Evolutionary conservation across 2,888 invertebrate species (phyloP).

Genomic region (Rhamphomyia laevipes): DNA sequence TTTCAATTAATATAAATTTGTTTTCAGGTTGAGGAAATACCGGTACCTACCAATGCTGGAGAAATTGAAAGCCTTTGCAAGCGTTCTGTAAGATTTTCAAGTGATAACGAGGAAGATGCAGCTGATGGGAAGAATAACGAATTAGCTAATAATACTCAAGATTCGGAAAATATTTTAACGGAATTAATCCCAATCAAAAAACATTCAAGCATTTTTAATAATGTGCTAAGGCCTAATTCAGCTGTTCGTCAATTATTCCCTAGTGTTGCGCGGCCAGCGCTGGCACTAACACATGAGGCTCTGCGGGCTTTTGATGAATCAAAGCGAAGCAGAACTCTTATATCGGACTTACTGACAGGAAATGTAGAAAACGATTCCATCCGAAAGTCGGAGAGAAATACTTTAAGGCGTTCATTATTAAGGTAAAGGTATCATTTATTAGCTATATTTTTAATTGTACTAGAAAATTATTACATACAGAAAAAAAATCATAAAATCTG

Average conservation of each 20-base stretch:
- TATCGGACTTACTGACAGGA: slow-evolving; percentile 30
- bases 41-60: slow-evolving; percentile 25
- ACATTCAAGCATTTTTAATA: slow-evolving; percentile 36
- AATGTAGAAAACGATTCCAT: slow-evolving; percentile 50
- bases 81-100: slow-evolving; percentile 56
- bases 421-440: slow-evolving; percentile 46
- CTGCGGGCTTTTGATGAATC: slow-evolving; percentile 56
- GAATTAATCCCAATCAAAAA: slow-evolving; percentile 36
- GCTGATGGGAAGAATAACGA: slow-evolving; percentile 27
- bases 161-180: slow-evolving; percentile 33
- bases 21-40: slow-evolving; percentile 7
- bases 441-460: background rate
- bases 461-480: slow-evolving; percentile 15
- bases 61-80: slow-evolving; percentile 43
- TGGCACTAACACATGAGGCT: slow-evolving; percentile 61
- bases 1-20: too few relatives aligned
- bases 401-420: slow-evolving; percentile 64
- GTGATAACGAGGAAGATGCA: slow-evolving; percentile 33
- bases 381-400: slow-evolving; percentile 68
- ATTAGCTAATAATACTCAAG: slow-evolving; percentile 22
- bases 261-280: slow-evolving; percentile 48
- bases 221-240: slow-evolving; percentile 50
- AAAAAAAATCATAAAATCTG: slow-evolving; percentile 38
- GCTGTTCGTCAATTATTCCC: slow-evolving; percentile 78
- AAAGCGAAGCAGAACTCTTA: slow-evolving; percentile 42